A percentile compares a stretch with the other conserved stretches of the same genome.
phyloP scores from a whole-genome alignment of 2,113 vertebrate genomes.

The Ochotona princeps region DNA sequence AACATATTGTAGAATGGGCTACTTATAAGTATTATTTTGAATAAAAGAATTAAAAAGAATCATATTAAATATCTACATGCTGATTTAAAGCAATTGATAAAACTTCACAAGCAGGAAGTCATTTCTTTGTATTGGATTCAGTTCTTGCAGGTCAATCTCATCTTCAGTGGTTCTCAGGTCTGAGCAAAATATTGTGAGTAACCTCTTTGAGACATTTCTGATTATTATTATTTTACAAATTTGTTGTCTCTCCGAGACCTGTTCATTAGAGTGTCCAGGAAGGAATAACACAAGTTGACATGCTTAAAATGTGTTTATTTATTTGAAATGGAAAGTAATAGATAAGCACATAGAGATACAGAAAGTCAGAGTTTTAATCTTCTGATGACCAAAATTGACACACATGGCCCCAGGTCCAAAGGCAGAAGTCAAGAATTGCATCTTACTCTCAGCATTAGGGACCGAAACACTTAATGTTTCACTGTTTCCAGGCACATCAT shows the following conservation, averaged over 20 bases:
- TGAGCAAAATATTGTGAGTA: not conserved
- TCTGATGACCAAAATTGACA: too few species aligned
- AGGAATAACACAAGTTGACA: too few species aligned
- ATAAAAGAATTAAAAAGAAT: not conserved
- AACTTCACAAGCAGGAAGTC: not conserved
- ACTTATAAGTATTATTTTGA: not conserved
- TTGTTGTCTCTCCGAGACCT: not conserved
- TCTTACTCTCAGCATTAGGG: too few species aligned
- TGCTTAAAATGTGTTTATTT: too few species aligned
- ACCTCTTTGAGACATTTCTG: not conserved
- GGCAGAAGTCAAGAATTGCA: too few species aligned
- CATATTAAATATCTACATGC: not conserved
- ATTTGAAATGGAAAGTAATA: too few species aligned
- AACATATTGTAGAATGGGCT: not conserved
- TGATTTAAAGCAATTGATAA: not conserved
- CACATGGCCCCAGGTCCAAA: too few species aligned
- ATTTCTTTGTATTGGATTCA: not conserved
- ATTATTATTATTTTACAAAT: not conserved
- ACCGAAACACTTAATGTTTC: too few species aligned
- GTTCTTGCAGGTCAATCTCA: not conserved
- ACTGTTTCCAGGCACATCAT: too few species aligned
- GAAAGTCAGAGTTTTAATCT: too few species aligned
- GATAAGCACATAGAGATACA: too few species aligned
- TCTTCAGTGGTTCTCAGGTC: not conserved
- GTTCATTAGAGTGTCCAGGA: conserved; percentile 10